These are phyloP conservation scores for Calameuta idolon DNA, from an alignment of 2,888 invertebrate genomes.

Conservation along the genomic window DNA sequence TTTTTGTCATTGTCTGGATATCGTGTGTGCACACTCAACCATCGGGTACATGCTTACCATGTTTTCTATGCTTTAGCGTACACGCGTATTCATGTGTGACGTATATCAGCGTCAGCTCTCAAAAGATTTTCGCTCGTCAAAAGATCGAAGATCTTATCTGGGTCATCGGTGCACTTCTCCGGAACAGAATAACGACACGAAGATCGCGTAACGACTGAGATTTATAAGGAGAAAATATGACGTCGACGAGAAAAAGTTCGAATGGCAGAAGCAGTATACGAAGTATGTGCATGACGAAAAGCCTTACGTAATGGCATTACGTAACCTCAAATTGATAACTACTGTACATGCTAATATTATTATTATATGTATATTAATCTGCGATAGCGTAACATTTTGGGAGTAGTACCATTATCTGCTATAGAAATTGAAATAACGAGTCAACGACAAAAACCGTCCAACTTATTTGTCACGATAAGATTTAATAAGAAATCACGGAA, in stretches of 20 bases:
- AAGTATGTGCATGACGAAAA: background rate
- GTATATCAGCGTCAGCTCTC: background rate
- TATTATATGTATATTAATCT: background rate
- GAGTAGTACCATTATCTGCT: background rate
- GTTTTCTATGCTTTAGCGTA: background rate
- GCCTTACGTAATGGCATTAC: too few relatives aligned
- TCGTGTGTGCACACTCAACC: background rate
- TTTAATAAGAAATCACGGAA: background rate
- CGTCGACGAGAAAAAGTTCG: background rate
- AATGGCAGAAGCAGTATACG: background rate
- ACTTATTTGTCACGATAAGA: background rate
- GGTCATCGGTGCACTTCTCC: background rate
- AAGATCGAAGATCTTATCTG: background rate
- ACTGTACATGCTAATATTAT: background rate
- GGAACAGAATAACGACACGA: background rate
- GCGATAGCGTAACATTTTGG: background rate
- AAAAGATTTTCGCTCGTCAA: background rate
- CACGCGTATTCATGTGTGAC: background rate
- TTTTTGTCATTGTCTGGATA: background rate
- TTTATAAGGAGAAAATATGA: background rate
- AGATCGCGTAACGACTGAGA: background rate
- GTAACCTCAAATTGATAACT: background rate
- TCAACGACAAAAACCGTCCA: background rate
- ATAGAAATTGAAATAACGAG: background rate
- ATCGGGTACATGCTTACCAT: background rate